Conservation (phyloP, 2,797 vertebrate genomes). For the Diglossa cyanea region DNA sequence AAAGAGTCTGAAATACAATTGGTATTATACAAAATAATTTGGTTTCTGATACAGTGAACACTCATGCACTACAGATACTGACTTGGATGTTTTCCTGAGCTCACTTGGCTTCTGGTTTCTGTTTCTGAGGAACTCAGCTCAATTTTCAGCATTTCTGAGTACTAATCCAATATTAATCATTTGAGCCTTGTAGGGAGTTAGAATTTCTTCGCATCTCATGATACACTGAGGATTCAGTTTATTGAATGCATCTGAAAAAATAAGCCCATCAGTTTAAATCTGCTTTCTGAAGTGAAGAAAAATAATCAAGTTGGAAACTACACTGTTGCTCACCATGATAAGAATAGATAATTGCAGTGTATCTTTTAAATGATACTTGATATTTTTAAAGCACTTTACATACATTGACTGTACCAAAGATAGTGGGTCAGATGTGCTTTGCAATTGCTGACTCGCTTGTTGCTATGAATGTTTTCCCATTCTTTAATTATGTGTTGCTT, state of each 20-base stretch:
- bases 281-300: background rate
- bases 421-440: background rate
- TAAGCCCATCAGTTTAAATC: background rate
- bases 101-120: background rate
- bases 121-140: background rate
- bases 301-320: background rate
- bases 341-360: background rate
- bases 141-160: background rate
- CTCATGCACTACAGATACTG: background rate
- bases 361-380: background rate
- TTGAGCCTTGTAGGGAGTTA: background rate
- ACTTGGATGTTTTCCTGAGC: background rate
- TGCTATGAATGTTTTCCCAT: background rate
- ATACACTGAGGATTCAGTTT: background rate
- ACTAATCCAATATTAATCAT: background rate
- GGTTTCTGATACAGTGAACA: background rate
- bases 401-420: background rate
- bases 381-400: conserved; percentile 10
- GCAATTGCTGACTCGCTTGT: background rate
- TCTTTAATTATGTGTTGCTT: conserved; percentile 1
- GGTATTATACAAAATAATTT: background rate
- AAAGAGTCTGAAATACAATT: background rate
- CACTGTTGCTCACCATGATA: background rate
- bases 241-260: background rate
- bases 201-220: background rate